These are phyloP conservation scores for Mico argentatus DNA, from an alignment of 2,797 vertebrate species.

Conservation along the genomic window DNA sequence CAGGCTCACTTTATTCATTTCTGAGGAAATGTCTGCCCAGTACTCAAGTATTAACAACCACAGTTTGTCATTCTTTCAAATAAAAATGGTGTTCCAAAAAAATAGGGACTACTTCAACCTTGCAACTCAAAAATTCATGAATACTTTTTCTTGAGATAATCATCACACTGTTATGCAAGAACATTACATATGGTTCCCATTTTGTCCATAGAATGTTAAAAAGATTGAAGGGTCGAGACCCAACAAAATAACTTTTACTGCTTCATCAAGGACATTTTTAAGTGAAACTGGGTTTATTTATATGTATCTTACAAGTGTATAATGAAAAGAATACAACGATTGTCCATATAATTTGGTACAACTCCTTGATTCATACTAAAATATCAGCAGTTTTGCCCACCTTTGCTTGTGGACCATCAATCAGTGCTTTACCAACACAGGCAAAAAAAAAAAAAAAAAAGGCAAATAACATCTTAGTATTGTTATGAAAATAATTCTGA, in stretches of 20 bases:
- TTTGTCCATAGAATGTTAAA: conserved; percentile 28
- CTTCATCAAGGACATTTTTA: conserved; percentile 10
- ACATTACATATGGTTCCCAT: neutral
- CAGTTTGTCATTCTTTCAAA: conserved; percentile 18
- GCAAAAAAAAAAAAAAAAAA: neutral
- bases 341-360: neutral
- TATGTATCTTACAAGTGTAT: neutral
- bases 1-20: conserved; percentile 20
- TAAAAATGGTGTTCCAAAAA: conserved; percentile 49
- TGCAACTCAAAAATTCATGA: conserved; percentile 17
- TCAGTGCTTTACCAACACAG: neutral
- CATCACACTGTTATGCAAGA: neutral
- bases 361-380: neutral
- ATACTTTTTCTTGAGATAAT: conserved; percentile 17
- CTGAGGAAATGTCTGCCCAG: neutral
- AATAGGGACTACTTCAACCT: neutral
- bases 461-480: neutral
- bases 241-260: conserved; percentile 19
- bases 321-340: neutral
- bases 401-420: neutral
- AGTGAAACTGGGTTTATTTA: neutral
- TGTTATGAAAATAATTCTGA: conserved; percentile 32
- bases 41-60: conserved; percentile 1
- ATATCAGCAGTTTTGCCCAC: neutral
- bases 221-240: conserved; percentile 4